Evolutionary conservation across 1,140 invertebrate genomes (phyloP), one percentile per base, ranked within the genome.

Genomic region (Danaus melanippus): DNA sequence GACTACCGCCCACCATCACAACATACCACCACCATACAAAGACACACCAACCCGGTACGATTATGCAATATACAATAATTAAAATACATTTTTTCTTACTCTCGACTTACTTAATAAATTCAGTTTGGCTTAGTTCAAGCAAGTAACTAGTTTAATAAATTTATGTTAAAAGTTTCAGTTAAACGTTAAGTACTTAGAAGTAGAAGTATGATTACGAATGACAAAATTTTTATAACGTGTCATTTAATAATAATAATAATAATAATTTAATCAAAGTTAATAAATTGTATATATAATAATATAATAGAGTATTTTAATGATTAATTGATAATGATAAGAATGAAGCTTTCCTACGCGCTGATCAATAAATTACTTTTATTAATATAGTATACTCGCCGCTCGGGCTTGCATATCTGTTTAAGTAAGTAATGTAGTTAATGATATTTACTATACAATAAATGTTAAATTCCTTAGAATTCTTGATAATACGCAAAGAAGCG

Each of bases 261-360:
- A 86, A 88, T 87, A 81, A 87, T 87, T 83, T 84, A 84, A 87
- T 87, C 77, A 88, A 87, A 87, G 77, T 81, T 87, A 87, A 87
- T 87, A 87, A 87, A 86, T 85, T 86, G 83, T 87, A 88, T 86
- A 79, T 83, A 83, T 86, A 84, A 85, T 86, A 81, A 86, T 86
- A 84, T 86, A 87, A 86, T 88, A 87, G 85, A 87, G 76, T 88
- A 87, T 86, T 88, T 87, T 86, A 88, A 87, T 86, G 84, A 87
- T 87, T 88, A 87, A 87, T 84, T 75, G 74, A 80, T 88, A 87
- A 88, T 88, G 84, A 88, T 88, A 87, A 87, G 79, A 87, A 88
- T 87, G 87, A 88, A 88, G 87, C 87, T 82, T 87, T 83, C 75
- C 87, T 88, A 88, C 84, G 80, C 76, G 83, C 79, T 84, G 84